Evolutionary conservation across 2,113 vertebrate genomes (phyloP).

Genomic region (Trochalopteron elliotii): DNA sequence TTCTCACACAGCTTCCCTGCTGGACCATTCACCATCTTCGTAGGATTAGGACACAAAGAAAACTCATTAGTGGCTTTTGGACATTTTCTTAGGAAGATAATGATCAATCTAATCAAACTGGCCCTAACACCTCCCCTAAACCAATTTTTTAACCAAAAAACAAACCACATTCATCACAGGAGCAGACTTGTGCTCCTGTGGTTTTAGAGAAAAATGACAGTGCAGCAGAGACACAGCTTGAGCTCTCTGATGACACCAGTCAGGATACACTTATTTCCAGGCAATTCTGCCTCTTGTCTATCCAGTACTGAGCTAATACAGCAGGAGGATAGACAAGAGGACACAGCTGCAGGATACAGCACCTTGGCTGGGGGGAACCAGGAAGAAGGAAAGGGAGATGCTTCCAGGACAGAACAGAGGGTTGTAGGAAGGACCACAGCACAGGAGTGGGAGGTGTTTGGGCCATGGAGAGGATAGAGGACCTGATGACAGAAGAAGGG

Average conservation of each 20-base stretch:
- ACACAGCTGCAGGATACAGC: neutral
- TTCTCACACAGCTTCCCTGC: neutral
- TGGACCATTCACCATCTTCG: neutral
- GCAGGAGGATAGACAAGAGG: neutral
- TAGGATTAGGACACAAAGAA: neutral
- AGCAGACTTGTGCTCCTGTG: neutral
- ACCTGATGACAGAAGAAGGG: neutral
- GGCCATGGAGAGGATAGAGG: neutral
- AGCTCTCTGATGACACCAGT: neutral
- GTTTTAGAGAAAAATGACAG: neutral
- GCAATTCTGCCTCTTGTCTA: neutral
- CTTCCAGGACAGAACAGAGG: neutral
- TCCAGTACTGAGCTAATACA: fast-evolving
- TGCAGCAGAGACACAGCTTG: neutral
- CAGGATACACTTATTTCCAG: neutral
- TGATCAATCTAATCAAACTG: neutral
- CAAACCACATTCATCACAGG: neutral
- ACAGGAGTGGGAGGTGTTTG: neutral
- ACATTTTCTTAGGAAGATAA: neutral
- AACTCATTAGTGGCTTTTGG: neutral
- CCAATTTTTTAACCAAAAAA: neutral
- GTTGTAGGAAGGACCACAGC: fast-evolving
- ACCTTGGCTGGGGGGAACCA: neutral
- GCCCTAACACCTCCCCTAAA: neutral
- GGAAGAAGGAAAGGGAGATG: neutral